These are phyloP conservation scores for Aspidiotus rigidus DNA, from an alignment of 2,888 invertebrate genomes.

Conservation along the genomic window DNA sequence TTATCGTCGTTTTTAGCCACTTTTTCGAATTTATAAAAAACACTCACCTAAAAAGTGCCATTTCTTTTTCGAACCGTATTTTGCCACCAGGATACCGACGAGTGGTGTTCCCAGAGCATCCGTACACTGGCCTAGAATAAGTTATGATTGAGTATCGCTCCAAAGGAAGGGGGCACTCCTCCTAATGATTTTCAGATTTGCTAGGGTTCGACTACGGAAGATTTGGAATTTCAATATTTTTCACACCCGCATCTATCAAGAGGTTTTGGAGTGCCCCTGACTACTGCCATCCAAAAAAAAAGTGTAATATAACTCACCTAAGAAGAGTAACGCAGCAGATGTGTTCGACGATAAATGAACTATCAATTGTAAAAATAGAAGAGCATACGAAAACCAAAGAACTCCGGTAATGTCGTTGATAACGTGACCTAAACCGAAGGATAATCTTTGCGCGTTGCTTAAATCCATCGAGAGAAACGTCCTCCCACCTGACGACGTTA, in stretches of 20 bases:
- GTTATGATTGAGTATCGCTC: neutral
- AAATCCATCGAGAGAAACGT: neutral
- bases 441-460: slow-evolving; percentile 42
- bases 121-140: slow-evolving; percentile 49
- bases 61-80: slow-evolving; percentile 38
- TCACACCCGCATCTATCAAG: no score
- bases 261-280: no score
- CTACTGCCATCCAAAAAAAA: no score
- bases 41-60: slow-evolving; percentile 39
- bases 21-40: no score
- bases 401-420: slow-evolving; percentile 85
- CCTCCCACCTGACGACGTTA: neutral
- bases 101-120: slow-evolving; percentile 63
- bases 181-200: no score
- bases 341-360: slow-evolving; percentile 45
- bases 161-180: no score
- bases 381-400: slow-evolving; percentile 46
- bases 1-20: no score
- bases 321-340: slow-evolving; percentile 58
- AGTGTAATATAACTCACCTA: slow-evolving; percentile 47
- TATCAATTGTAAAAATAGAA: slow-evolving; percentile 44
- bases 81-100: slow-evolving; percentile 73
- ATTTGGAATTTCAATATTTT: no score
- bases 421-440: slow-evolving; percentile 68
- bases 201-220: no score